A percentile compares a stretch with the other conserved stretches of the same genome.
phyloP scores from a whole-genome alignment of 2,888 invertebrate species.

The Arge pagana region DNA sequence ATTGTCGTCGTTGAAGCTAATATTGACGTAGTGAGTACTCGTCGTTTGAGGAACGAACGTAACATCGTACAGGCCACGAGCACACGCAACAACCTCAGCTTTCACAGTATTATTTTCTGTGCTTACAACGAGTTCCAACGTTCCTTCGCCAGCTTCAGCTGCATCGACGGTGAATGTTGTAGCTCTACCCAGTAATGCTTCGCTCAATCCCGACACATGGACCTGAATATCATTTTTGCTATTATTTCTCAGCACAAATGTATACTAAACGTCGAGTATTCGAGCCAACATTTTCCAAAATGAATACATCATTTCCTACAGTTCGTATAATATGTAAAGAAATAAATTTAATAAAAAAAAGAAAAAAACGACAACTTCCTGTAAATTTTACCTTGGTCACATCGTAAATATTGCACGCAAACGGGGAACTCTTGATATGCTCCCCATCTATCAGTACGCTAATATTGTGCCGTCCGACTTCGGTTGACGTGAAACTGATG shows the following conservation, averaged over 20 bases:
- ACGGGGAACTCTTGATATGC: conserved; percentile 88
- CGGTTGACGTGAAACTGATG: conserved; percentile 80
- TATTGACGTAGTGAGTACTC: conserved; percentile 88
- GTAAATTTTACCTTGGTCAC: conserved; percentile 82
- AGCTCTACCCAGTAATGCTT: conserved; percentile 71
- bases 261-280: background rate
- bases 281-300: conserved; percentile 1
- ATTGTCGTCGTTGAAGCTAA: conserved; percentile 91
- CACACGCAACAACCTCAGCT: conserved; percentile 86
- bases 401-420: conserved; percentile 93
- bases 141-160: conserved; percentile 93
- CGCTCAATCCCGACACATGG: conserved; percentile 53
- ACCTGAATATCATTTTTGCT: conserved; percentile 34
- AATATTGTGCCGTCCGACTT: conserved; percentile 86
- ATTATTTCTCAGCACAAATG: background rate
- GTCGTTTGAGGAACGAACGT: conserved; percentile 91
- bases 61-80: conserved; percentile 89
- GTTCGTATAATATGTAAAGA: background rate
- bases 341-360: conserved; percentile 10
- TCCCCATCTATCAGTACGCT: conserved; percentile 82
- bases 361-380: background rate
- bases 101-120: conserved; percentile 89
- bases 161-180: conserved; percentile 94
- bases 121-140: conserved; percentile 87
- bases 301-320: background rate